Base-by-base conservation (phyloP, 2,888 invertebrate species). In the Pyrocoelia pectoralis region DNA sequence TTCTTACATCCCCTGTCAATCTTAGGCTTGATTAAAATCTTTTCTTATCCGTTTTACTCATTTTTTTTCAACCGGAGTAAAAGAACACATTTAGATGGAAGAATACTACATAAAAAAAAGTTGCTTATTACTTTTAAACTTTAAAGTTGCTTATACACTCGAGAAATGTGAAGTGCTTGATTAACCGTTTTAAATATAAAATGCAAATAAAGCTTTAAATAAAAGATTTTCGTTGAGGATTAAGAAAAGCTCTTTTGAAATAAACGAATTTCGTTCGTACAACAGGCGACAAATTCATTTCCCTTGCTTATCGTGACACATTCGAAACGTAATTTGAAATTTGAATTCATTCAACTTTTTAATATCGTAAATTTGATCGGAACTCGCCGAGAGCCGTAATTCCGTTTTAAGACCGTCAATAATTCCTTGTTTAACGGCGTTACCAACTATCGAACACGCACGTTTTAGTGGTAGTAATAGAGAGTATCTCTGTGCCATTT, bases 81-180 rank as follows among this genome's bases (percentile, higher is more conserved):
- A 33, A 33, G n/a, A 33, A 33, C 33, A n/a, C 33, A 33, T 33
- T 33, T 33, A n/a, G 33, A 33, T n/a, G 33, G 10, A n/a, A 33
- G 33, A 8, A 33, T 33, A 2, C n/a, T 33, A 33, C 24, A 33
- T n/a, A 33, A 5, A 24, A 33, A 33, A 33, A 33, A 33, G 33
- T n/a, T 33, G 33, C 10, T 33, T 33, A 33, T 33, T 33, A 33
- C 33, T 4, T 33, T 33, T n/a, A 33, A 33, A 33, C 33, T 33
- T n/a, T n/a, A 3, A n/a, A 33, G 33, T 33, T 33, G 33, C 33
- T 33, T 33, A n/a, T n/a, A 33, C 33, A 33, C 10, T 33, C n/a
- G 33, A 33, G 33, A 33, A 33, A 33, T n/a, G 33, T 33, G 33
- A 33, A 33, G n/a, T 33, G 33, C 33, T n/a, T 33, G 33, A 33